Percentiles rank a stretch among this genome's conserved stretches.
Conservation (phyloP, 2,113 vertebrate genomes). For the Anthoscopus minutus region DNA sequence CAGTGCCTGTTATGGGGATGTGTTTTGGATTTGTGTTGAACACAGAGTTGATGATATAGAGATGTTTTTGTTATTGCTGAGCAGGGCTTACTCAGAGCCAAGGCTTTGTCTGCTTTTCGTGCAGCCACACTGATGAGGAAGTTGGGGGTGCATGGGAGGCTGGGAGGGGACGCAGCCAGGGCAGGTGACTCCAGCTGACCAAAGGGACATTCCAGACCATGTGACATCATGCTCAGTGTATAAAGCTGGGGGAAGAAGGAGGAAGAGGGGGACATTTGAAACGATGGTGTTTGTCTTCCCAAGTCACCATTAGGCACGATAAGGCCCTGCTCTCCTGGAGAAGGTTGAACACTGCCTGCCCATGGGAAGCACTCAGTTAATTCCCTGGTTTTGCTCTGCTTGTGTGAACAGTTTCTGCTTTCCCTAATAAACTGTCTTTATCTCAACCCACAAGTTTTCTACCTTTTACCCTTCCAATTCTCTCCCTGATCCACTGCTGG, state of each 20-base stretch:
- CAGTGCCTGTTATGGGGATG: neutral
- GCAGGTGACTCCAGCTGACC: neutral
- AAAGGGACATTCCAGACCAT: neutral
- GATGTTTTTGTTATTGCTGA: neutral
- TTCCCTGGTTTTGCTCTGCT: neutral
- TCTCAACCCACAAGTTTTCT: neutral
- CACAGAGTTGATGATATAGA: neutral
- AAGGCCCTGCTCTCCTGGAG: neutral
- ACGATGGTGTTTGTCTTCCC: neutral
- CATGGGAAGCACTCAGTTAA: neutral
- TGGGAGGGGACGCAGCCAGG: neutral
- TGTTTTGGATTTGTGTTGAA: neutral
- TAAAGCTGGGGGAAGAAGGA: neutral
- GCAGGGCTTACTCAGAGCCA: neutral
- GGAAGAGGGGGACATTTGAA: neutral
- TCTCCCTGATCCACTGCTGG: neutral
- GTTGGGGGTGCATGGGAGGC: neutral
- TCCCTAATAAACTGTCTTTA: neutral
- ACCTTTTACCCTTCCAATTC: neutral
- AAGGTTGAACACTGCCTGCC: neutral
- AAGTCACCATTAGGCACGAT: fast-evolving
- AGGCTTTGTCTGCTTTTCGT: neutral
- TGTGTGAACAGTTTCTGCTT: neutral
- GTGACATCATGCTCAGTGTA: neutral
- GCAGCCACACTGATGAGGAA: neutral